Conservation (phyloP, 1,140 invertebrate genomes). For the Anastrepha obliqua region DNA sequence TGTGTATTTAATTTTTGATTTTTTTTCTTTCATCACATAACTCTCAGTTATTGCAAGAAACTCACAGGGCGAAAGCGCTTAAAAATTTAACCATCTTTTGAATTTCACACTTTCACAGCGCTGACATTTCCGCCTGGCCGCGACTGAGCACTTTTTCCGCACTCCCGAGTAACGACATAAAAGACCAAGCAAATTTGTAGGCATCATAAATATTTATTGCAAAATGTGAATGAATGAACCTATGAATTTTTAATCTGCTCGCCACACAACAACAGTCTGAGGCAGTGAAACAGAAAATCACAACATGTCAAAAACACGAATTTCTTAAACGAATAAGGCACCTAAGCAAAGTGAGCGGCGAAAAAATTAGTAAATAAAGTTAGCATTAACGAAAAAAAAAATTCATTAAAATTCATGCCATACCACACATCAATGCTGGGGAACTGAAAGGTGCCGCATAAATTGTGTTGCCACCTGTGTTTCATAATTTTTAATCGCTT, state of each 20-base stretch:
- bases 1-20: too few relatives aligned
- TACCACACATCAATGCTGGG: background rate
- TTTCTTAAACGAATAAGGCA: background rate
- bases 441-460: conserved; percentile 2
- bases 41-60: too few relatives aligned
- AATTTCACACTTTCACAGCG: background rate
- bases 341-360: background rate
- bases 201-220: conserved; percentile 16
- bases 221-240: conserved; percentile 30
- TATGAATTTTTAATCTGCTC: conserved; percentile 24
- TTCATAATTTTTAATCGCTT: conserved; percentile 43
- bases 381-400: background rate
- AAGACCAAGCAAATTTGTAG: background rate
- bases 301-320: background rate
- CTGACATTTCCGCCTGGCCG: background rate
- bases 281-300: background rate
- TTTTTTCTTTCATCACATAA: too few relatives aligned
- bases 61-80: too few relatives aligned
- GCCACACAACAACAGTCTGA: background rate
- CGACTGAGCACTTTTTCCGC: background rate
- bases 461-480: conserved; percentile 43
- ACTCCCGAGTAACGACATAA: background rate
- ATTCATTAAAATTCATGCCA: conserved; percentile 28
- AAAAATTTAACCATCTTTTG: background rate
- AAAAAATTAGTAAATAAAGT: background rate